A percentile compares a stretch with the other conserved stretches of the same genome.
These are phyloP conservation scores for Drosophila mimetica DNA, from an alignment of 2,888 invertebrate species.

Conservation along the genomic window DNA sequence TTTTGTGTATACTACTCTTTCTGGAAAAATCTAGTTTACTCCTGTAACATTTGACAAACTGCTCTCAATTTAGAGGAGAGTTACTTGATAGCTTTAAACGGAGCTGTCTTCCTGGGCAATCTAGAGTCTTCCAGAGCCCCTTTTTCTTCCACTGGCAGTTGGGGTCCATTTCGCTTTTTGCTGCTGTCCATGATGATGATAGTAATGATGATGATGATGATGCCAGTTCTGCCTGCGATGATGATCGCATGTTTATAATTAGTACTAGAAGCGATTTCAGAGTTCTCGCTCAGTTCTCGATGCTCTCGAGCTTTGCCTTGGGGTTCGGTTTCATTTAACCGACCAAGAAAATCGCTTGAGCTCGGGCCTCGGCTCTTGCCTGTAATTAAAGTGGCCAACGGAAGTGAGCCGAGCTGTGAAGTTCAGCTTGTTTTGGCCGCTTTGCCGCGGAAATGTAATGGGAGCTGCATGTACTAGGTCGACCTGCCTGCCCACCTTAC, in stretches of 20 bases:
- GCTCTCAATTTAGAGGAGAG: neutral
- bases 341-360: constrained; percentile 65
- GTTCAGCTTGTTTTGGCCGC: constrained; percentile 41
- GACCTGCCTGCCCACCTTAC: constrained; percentile 8
- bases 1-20: too few relatives aligned
- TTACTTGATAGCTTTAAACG: constrained; percentile 8
- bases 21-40: neutral
- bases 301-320: constrained; percentile 70
- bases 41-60: constrained; percentile 11
- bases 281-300: constrained; percentile 46
- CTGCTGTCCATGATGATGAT: constrained; percentile 4
- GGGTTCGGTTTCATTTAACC: constrained; percentile 72
- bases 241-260: constrained; percentile 79
- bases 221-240: constrained; percentile 47
- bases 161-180: constrained; percentile 9
- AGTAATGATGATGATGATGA: constrained; percentile 17
- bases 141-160: constrained; percentile 21
- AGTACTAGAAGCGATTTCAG: constrained; percentile 73
- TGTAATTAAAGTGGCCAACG: constrained; percentile 78
- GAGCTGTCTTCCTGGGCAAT: neutral
- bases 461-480: constrained; percentile 59
- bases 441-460: constrained; percentile 69
- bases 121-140: constrained; percentile 2
- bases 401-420: constrained; percentile 78
- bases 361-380: constrained; percentile 48